Evolutionary conservation across 1,140 invertebrate genomes (phyloP), one percentile per base, ranked within the genome.

Genomic region (Neoseiulus cucumeris): DNA sequence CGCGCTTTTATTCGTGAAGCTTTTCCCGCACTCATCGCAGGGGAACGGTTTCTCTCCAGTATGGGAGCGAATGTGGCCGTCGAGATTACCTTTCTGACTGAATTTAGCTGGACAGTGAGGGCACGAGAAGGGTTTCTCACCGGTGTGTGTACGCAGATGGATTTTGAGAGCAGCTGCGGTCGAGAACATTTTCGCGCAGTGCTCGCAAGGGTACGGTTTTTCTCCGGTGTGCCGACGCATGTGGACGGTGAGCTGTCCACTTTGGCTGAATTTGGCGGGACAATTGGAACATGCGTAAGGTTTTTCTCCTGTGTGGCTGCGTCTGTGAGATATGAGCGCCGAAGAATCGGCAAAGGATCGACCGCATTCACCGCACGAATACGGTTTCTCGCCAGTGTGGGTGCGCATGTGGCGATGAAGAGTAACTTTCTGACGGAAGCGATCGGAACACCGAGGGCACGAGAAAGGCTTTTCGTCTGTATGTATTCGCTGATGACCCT

Each of bases 401-500:
- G 87, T 84, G 68, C 85, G 81, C 76, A 87, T 80, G 72, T 93
- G 89, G 72, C 89, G 87, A 45, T 85, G 85, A 6, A 92, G 77
- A 77, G 90, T 89, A 72, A 90, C 90, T 55, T 86, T 86, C 17
- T 87, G 79, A 73, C 88, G 86, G 76, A 91, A 91, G 45, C 82
- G 82, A 74, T 93, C 87, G 64, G 84, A 83, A 75, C 91, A 95
- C 65, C 87, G 83, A 69, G 85, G 83, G 76, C 91, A 95, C 68
- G 84, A 86, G 72, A 86, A 90, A 55, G 85, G 84, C 77, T 94
- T 94, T 65, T 84, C 87, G 65, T 83, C 85, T 66, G 88, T 87
- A 76, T 96, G 91, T 72, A 92, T 89, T 42, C 87, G 81, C 5
- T 90, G 85, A 74, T 94, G 91, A 44, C 89, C 82, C 72, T 90